Evolutionary conservation across 2,888 invertebrate genomes (phyloP).

Genomic region (Colletes collaris): DNA sequence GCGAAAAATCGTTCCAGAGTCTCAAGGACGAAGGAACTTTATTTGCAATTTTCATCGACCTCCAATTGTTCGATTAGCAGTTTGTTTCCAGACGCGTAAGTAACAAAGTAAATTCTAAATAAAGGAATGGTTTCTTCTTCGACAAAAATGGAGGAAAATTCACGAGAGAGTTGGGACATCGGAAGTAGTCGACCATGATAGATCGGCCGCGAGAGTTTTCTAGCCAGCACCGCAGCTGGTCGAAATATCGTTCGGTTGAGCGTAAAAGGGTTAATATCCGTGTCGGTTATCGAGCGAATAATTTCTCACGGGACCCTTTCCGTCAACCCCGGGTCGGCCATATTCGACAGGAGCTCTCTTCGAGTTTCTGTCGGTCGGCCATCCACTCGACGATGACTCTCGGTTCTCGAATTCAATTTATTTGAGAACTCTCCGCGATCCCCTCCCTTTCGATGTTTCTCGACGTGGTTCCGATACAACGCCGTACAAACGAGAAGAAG

Average conservation of each 20-base stretch:
- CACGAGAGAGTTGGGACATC: no score
- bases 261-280: neutral
- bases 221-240: neutral
- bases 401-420: slow-evolving; percentile 69
- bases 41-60: no score
- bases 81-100: no score
- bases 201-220: slow-evolving; percentile 7
- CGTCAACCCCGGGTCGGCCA: neutral
- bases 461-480: slow-evolving; percentile 3
- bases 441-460: slow-evolving; percentile 4
- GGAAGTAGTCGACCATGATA: neutral
- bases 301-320: slow-evolving; percentile 19
- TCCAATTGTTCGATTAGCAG: no score
- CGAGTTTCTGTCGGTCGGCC: slow-evolving; percentile 48
- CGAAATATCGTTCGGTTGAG: no score
- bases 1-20: no score
- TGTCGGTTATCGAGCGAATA: slow-evolving; percentile 16
- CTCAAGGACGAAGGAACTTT: no score
- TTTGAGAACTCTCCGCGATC: slow-evolving; percentile 52
- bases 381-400: slow-evolving; percentile 33
- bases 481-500: neutral
- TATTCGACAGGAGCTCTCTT: neutral
- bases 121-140: no score
- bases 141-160: no score
- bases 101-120: no score